Evolutionary conservation across 2,797 vertebrate species (phyloP).

Genomic region (Eutrigla gurnardus): DNA sequence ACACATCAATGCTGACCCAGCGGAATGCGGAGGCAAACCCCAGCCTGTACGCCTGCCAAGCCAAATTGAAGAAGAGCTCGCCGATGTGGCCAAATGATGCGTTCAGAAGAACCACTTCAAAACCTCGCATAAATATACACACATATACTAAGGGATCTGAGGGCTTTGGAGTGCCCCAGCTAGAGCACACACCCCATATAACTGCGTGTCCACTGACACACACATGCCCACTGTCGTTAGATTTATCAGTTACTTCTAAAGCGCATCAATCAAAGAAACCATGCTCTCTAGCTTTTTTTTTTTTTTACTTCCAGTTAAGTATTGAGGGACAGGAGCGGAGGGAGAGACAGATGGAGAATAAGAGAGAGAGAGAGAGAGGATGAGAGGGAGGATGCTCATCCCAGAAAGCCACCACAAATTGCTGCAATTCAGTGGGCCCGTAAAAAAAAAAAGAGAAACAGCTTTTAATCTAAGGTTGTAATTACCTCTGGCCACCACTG

Average conservation of each 20-base stretch:
- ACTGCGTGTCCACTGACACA: constrained; percentile 44
- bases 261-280: constrained; percentile 20
- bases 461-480: constrained; percentile 85
- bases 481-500: constrained; percentile 84
- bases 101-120: constrained; percentile 84
- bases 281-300: constrained; percentile 20
- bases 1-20: constrained; percentile 76
- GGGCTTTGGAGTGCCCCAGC: constrained; percentile 65
- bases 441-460: constrained; percentile 72
- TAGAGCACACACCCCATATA: constrained; percentile 66
- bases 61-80: constrained; percentile 82
- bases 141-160: constrained; percentile 63
- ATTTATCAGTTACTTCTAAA: constrained; percentile 18
- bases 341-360: constrained; percentile 35
- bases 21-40: constrained; percentile 71
- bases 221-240: constrained; percentile 19
- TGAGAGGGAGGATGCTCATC: constrained; percentile 74
- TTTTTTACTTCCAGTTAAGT: constrained; percentile 15
- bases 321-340: constrained; percentile 33
- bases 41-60: constrained; percentile 71
- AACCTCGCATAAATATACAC: constrained; percentile 77
- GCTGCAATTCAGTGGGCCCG: constrained; percentile 78
- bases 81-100: constrained; percentile 81
- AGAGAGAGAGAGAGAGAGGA: constrained; percentile 36
- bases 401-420: constrained; percentile 80